These are phyloP conservation scores for Trachelus troglodyta DNA, from an alignment of 2,888 invertebrate genomes.

Conservation along the genomic window DNA sequence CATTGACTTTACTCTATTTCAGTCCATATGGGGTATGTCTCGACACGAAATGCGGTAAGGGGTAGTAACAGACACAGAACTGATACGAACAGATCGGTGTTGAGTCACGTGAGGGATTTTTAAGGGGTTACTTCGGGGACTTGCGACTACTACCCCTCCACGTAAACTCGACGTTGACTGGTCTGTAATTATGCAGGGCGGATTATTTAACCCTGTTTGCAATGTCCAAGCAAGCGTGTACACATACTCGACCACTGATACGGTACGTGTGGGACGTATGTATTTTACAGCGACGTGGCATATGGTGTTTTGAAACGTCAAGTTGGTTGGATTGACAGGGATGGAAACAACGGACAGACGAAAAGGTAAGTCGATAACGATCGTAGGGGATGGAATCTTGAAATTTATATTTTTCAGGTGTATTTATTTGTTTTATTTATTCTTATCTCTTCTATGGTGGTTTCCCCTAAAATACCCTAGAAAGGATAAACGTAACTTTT, in stretches of 20 bases:
- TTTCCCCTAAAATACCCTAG: neutral
- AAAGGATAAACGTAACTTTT: neutral
- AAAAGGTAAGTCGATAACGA: neutral
- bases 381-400: neutral
- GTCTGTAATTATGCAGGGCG: constrained; percentile 48
- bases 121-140: neutral
- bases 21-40: neutral
- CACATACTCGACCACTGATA: neutral
- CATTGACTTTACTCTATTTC: neutral
- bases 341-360: neutral
- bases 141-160: neutral
- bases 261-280: neutral
- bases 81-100: neutral
- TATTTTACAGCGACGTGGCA: neutral
- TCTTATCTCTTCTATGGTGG: neutral
- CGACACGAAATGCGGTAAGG: neutral
- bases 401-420: neutral
- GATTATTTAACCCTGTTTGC: constrained; percentile 55
- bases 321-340: neutral
- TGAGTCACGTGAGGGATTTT: constrained; percentile 8
- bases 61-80: neutral
- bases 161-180: constrained; percentile 6
- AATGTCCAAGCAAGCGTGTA: constrained; percentile 5
- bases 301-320: neutral
- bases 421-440: neutral